A percentile compares a stretch with the other conserved stretches of the same genome.
Evolutionary conservation across 2,113 vertebrate genomes (phyloP).

Genomic region (Petroica traversi): DNA sequence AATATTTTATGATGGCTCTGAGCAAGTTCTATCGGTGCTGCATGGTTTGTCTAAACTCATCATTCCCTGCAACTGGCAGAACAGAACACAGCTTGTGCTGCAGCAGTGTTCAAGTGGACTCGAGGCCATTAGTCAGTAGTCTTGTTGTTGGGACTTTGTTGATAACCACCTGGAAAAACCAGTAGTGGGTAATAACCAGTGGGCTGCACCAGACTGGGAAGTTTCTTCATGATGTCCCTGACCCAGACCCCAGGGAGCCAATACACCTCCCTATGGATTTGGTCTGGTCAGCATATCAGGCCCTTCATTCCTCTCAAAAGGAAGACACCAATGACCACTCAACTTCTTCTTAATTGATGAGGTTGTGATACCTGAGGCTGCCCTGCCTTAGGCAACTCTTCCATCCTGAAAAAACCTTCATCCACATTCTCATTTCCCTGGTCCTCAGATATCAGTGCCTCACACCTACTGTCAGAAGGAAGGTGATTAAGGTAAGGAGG

Average conservation of each 20-base stretch:
- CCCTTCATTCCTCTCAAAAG: background rate
- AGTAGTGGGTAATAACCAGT: background rate
- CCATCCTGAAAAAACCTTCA: background rate
- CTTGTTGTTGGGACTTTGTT: background rate
- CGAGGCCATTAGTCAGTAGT: background rate
- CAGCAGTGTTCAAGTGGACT: too few relatives aligned
- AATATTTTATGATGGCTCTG: background rate
- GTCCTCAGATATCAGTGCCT: background rate
- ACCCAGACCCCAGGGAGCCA: background rate
- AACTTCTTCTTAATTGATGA: background rate
- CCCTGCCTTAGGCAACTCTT: background rate
- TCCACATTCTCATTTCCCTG: background rate
- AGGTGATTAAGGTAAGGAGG: background rate
- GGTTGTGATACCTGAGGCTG: background rate
- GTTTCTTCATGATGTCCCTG: background rate
- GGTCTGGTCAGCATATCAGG: background rate
- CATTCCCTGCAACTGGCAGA: background rate
- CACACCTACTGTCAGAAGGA: background rate
- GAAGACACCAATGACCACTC: background rate
- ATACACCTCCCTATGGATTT: too few relatives aligned
- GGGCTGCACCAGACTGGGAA: background rate
- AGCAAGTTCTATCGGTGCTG: background rate
- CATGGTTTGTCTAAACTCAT: background rate
- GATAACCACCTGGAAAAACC: background rate
- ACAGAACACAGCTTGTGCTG: background rate